A percentile compares a stretch with the other conserved stretches of the same genome.
These are phyloP conservation scores for Opisthograptis luteolata DNA, from an alignment of 2,888 invertebrate species.

Conservation along the genomic window DNA sequence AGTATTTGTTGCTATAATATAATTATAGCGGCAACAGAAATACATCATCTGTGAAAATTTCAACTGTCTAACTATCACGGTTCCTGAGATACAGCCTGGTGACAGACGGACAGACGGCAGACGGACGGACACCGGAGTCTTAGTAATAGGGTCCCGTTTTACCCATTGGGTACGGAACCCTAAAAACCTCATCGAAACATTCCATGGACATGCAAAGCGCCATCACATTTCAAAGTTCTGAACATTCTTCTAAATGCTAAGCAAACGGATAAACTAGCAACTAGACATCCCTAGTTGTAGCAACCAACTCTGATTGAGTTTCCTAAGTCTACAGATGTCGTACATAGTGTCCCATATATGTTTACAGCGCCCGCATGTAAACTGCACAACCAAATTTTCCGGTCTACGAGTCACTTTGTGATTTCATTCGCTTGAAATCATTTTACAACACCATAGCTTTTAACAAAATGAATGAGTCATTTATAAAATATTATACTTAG, in stretches of 20 bases:
- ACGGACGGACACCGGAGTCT: no score
- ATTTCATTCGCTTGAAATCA: slow-evolving; percentile 59
- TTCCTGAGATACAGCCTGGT: no score
- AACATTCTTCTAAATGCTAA: slow-evolving; percentile 1
- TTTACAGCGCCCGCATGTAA: slow-evolving; percentile 74
- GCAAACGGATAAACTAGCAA: neutral
- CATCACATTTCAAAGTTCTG: neutral
- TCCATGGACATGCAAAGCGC: neutral
- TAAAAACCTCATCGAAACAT: no score
- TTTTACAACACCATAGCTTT: slow-evolving; percentile 41
- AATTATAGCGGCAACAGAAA: no score
- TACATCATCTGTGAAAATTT: no score
- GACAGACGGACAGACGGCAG: no score
- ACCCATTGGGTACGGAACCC: no score
- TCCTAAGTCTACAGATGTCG: slow-evolving; percentile 42
- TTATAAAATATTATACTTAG: slow-evolving; percentile 47
- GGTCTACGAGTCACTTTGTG: slow-evolving; percentile 74
- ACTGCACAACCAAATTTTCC: slow-evolving; percentile 75
- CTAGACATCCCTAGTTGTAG: slow-evolving; percentile 1
- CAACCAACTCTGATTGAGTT: slow-evolving; percentile 30
- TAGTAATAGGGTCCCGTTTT: no score
- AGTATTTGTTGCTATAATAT: no score
- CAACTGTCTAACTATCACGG: no score
- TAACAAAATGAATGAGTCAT: slow-evolving; percentile 37
- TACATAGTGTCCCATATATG: slow-evolving; percentile 40